These are phyloP conservation scores for Himalopsyche tibetana DNA, from an alignment of 2,888 invertebrate species.

Conservation along the genomic window DNA sequence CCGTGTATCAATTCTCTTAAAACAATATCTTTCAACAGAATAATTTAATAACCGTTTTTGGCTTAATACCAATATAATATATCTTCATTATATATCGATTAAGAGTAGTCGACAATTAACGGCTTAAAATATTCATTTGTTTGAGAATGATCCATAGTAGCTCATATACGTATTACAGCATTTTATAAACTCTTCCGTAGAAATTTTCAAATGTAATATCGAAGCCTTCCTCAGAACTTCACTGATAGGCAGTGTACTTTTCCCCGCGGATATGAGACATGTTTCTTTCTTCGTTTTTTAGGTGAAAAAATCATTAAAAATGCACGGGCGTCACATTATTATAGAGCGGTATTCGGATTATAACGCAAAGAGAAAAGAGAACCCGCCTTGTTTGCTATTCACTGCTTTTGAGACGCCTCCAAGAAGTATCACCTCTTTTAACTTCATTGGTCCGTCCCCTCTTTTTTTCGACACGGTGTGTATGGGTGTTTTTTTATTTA, in stretches of 20 bases:
- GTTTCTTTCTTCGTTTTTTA: slow-evolving; percentile 54
- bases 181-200: no score
- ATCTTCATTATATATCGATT: no score
- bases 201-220: background rate
- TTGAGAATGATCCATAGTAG: no score
- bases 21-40: no score
- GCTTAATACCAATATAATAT: no score
- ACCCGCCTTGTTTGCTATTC: background rate
- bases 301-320: slow-evolving; percentile 62
- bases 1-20: no score
- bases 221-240: background rate
- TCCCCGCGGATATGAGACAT: slow-evolving; percentile 48
- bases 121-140: no score
- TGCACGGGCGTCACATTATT: slow-evolving; percentile 59
- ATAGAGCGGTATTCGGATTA: slow-evolving; percentile 44
- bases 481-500: background rate
- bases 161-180: no score
- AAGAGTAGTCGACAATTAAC: no score
- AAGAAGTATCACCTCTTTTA: slow-evolving; percentile 41
- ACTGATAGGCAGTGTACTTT: slow-evolving; percentile 26
- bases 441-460: slow-evolving; percentile 44
- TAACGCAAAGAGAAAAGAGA: slow-evolving; percentile 25
- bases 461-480: background rate
- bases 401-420: slow-evolving; percentile 15
- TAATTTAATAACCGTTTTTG: no score